A percentile compares a stretch with the other conserved stretches of the same genome.
Evolutionary conservation across 1,140 invertebrate species (phyloP).

Genomic region (Megalopta genalis): DNA sequence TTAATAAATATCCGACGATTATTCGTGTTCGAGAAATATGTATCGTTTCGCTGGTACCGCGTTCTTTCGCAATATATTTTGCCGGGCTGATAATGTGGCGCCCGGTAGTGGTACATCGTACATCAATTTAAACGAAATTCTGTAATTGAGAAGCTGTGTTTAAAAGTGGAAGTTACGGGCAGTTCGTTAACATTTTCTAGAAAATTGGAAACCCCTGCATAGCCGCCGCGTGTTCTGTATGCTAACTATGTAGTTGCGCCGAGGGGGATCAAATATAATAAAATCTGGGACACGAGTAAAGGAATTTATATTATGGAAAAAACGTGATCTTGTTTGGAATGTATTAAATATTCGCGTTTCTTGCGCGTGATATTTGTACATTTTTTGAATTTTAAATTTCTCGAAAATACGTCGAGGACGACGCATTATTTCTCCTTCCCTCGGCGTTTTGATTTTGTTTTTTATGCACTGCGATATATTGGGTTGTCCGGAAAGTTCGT

Average conservation of each 20-base stretch:
- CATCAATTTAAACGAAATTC: not conserved
- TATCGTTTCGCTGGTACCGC: no score
- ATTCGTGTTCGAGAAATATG: no score
- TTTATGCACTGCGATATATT: no score
- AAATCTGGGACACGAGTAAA: not conserved
- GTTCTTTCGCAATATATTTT: no score
- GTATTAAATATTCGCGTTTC: not conserved
- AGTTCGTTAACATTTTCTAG: constrained; percentile 5
- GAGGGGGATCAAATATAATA: not conserved
- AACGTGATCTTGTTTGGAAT: constrained; percentile 2
- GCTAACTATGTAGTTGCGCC: not conserved
- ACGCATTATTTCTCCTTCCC: no score
- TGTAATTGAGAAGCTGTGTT: not conserved
- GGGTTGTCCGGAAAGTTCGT: no score
- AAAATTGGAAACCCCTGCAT: constrained; percentile 2
- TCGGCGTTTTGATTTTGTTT: no score
- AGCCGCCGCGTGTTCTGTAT: not conserved
- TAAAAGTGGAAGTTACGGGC: not conserved
- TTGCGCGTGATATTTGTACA: not conserved
- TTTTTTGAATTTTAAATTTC: not conserved
- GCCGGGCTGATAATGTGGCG: no score
- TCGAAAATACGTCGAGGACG: no score
- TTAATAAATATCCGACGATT: no score
- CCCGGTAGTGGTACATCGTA: no score
- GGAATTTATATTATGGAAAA: constrained; percentile 3